Evolutionary conservation across 2,888 invertebrate genomes (phyloP), one percentile per base, ranked within the genome.

Genomic region (Pristionchus exspectatus): DNA sequence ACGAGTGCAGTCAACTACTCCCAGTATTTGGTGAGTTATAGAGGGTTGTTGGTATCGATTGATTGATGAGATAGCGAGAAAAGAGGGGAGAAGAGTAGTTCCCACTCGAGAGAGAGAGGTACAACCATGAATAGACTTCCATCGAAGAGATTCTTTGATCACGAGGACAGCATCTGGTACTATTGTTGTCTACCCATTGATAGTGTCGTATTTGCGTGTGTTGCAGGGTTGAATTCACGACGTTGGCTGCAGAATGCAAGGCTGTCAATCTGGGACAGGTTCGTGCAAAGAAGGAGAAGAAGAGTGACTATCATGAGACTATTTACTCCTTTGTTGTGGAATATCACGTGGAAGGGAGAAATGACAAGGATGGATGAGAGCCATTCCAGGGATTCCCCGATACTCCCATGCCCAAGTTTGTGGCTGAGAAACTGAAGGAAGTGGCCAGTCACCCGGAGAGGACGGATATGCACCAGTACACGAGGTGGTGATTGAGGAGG

Each of bases 251-350:
- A 5, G 93, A 94, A 90, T 91, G 91, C 90, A 92, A 94, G 66
- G 94, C 95, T 0, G 95, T 95, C 30, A 95, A 95, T 87, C 90
- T 95, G 33, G 95, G 95, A 18, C 95, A 95, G 87, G 87, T 59
- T 33, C 24, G 27, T 83, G 16, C 24, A 33, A 50, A 30, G 21
- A 3, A 50, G 12, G 9, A 50, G 12, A 50, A 12, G 24, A 7
- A 72, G 24, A 59, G 18, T 7, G 59, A 72, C 3, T 30, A n/a
- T 30, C 33, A 72, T 27, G 14, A 21, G 59, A 59, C 59, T 59
- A 24, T 59, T 59, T 59, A 59, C 59, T 4, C 59, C 72, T 27
- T 72, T 30, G 27, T 33, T 33, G 72, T 72, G 16, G 72, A 27
- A 27, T 24, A 33, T 30, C 72, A 72, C 72, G 33, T 72, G 38